Conservation (phyloP, 1,140 invertebrate genomes). For the Watersipora subatra region DNA sequence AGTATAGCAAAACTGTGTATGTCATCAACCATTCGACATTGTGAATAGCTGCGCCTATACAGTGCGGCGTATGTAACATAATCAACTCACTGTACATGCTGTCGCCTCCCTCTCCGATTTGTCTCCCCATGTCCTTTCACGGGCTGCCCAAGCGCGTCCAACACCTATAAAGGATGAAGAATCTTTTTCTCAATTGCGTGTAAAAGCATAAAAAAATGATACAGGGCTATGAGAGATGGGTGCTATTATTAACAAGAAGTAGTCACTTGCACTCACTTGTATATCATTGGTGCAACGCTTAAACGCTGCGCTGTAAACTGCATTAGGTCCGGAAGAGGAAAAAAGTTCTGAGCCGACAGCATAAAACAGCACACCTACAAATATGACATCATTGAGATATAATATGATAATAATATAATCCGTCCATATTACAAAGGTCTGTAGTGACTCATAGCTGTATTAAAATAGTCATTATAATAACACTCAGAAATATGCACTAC, state of each 20-base stretch:
- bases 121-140: not conserved
- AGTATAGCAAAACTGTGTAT: too few relatives aligned
- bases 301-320: not conserved
- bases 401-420: not conserved
- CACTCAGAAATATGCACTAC: not conserved
- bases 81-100: too few relatives aligned
- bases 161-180: not conserved
- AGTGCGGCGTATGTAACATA: too few relatives aligned
- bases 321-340: not conserved
- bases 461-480: not conserved
- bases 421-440: too few relatives aligned
- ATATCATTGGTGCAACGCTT: not conserved
- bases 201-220: too few relatives aligned
- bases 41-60: too few relatives aligned
- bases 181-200: too few relatives aligned
- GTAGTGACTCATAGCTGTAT: too few relatives aligned
- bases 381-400: not conserved
- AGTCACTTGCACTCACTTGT: too few relatives aligned
- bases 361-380: not conserved
- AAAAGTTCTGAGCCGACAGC: not conserved
- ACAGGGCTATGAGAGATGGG: too few relatives aligned
- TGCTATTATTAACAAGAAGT: too few relatives aligned
- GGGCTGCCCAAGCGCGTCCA: not conserved
- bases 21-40: too few relatives aligned
- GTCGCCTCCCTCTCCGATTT: not conserved